Percentiles rank a stretch among this genome's conserved stretches.
phyloP scores from a whole-genome alignment of 2,888 invertebrate genomes.

The Trachelus iudaicus region DNA sequence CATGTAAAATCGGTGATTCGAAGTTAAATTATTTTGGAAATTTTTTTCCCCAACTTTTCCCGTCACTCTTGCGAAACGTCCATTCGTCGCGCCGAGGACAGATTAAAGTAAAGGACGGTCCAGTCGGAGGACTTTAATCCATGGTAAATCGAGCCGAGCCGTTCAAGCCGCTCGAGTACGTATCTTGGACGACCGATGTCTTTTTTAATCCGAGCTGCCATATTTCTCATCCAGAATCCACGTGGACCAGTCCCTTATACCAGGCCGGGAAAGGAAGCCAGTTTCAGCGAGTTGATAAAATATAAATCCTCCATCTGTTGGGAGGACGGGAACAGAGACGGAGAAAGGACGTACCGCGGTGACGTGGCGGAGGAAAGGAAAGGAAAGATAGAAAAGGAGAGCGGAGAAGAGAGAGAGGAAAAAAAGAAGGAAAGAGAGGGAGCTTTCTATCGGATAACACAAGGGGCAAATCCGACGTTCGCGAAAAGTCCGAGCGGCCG shows the following conservation, averaged over 20 bases:
- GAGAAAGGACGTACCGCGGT: not conserved
- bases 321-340: not conserved
- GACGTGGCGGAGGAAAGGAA: not conserved
- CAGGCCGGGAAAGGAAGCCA: not conserved
- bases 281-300: not conserved
- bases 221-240: not conserved
- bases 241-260: not conserved
- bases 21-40: not conserved
- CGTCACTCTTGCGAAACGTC: not conserved
- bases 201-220: not conserved
- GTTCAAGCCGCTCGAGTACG: not conserved
- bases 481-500: slow-evolving; percentile 12
- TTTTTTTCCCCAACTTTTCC: not conserved
- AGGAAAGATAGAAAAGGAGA: not conserved
- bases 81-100: not conserved
- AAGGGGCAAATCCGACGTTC: slow-evolving; percentile 5
- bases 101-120: not conserved
- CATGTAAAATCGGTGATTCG: not conserved
- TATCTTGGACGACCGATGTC: not conserved
- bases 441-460: slow-evolving; percentile 19
- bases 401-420: not conserved
- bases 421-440: not conserved
- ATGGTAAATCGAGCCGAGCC: not conserved
- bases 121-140: not conserved
- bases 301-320: not conserved